Evolutionary conservation across 1,140 invertebrate species (phyloP), one percentile per base, ranked within the genome.

Genomic region (Drosophila bifasciata): DNA sequence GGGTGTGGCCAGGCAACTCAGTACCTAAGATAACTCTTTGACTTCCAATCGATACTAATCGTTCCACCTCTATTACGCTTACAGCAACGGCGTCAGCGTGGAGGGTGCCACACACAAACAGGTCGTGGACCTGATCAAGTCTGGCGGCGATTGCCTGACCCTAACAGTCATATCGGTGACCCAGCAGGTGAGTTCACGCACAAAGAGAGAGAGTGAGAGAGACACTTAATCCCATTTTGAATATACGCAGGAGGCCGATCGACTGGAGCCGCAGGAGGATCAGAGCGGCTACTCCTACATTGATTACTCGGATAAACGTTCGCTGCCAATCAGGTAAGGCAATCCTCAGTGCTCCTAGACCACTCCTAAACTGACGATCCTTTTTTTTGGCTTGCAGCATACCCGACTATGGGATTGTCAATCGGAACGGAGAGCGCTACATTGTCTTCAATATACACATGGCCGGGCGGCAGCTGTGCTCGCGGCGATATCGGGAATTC

Each of bases 371-470:
- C n/a, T n/a, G n/a, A 19, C 5, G 15, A 5, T 23, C 7, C 39
- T 9, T 8, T 15, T 1, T n/a, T n/a, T n/a, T n/a, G n/a, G 5
- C 7, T 7, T 51, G 0, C 28, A 99, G 98, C 72, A 97, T 99
- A 76, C 99, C 99, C 13, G 98, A 98, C 92, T 99, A 98, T 91
- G 96, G 97, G 80, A 95, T 94, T 44, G 70, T 92, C 94, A 94
- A 96, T 93, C 92, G 95, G 76, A 95, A 94, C 89, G 97, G 97
- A 17, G 97, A 99, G 79, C 96, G 96, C 77, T 99, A 96, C 93
- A 97, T 99, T 57, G 97, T 98, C 0, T 99, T 97, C 92, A 99
- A 99, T 92, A 99, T 99, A 64, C 98, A 99, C 91, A 99, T 99
- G 98, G 98, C 99, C 25, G 98, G 98, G 0, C 92, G 98, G 45